Evolutionary conservation across 2,888 invertebrate genomes (phyloP).

Genomic region (Parasteatoda lunata): DNA sequence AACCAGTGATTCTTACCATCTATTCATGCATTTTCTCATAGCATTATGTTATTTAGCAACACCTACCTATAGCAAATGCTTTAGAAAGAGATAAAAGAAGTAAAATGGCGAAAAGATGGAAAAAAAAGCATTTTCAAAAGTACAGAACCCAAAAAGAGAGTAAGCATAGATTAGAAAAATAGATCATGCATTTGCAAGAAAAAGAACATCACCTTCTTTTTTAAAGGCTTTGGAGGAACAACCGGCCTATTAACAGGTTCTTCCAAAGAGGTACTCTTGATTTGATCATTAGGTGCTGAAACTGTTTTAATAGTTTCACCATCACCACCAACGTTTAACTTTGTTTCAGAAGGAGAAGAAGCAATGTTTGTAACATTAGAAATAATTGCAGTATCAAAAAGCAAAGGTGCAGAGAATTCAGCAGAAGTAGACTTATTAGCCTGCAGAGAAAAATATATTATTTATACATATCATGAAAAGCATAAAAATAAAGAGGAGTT

Average conservation of each 20-base stretch:
- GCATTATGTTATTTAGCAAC: no score
- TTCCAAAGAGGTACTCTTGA: not conserved
- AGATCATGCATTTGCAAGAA: slow-evolving; percentile 1
- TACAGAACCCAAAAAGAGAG: no score
- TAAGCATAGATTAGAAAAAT: not conserved
- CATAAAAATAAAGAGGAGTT: no score
- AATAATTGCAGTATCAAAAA: slow-evolving; percentile 40
- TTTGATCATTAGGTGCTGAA: not conserved
- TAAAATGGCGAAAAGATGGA: not conserved
- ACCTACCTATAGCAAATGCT: no score
- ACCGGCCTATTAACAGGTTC: slow-evolving; percentile 37
- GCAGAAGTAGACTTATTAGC: slow-evolving; percentile 31
- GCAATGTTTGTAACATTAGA: slow-evolving; percentile 36
- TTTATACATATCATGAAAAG: no score
- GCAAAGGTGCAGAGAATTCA: slow-evolving; percentile 40
- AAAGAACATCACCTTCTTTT: slow-evolving; percentile 64
- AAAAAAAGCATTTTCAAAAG: not conserved
- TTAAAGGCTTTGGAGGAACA: slow-evolving; percentile 61
- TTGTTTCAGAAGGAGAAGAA: slow-evolving; percentile 37
- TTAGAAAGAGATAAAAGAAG: not conserved
- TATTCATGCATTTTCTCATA: no score
- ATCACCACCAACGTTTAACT: slow-evolving; percentile 42
- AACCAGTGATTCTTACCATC: no score
- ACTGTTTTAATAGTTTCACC: slow-evolving; percentile 41
- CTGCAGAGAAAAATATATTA: slow-evolving; percentile 36